Evolutionary conservation across 1,140 invertebrate species (phyloP).

Genomic region (Penaeus indicus): DNA sequence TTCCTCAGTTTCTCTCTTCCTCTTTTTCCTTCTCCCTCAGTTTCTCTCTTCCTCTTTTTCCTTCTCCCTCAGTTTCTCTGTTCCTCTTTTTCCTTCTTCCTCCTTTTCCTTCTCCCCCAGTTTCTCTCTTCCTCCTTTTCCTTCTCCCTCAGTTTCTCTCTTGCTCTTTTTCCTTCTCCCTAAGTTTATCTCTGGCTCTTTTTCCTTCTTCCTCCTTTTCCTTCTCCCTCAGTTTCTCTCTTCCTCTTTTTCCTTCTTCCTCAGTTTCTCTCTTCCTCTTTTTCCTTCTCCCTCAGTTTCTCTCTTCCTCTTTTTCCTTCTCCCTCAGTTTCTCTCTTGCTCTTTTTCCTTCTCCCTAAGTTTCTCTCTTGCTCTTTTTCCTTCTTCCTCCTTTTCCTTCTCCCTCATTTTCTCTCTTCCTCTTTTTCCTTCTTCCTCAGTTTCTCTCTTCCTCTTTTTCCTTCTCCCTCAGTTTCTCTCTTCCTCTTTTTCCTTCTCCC

Average conservation of each 20-base stretch:
- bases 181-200: background rate
- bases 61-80: background rate
- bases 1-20: background rate
- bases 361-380: background rate
- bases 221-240: background rate
- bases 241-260: no score
- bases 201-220: background rate
- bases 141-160: background rate
- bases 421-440: no score
- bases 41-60: no score
- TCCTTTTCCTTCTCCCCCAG: background rate
- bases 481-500: background rate
- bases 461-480: background rate
- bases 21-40: background rate
- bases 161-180: background rate
- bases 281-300: constrained; percentile 7
- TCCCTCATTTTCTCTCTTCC: no score
- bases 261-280: background rate
- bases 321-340: no score
- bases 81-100: background rate
- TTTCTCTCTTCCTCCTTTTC: background rate
- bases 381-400: background rate
- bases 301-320: background rate
- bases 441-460: background rate
- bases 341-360: background rate